phyloP scores from a whole-genome alignment of 2,113 vertebrate species.

The Cephalophus harveyi region DNA sequence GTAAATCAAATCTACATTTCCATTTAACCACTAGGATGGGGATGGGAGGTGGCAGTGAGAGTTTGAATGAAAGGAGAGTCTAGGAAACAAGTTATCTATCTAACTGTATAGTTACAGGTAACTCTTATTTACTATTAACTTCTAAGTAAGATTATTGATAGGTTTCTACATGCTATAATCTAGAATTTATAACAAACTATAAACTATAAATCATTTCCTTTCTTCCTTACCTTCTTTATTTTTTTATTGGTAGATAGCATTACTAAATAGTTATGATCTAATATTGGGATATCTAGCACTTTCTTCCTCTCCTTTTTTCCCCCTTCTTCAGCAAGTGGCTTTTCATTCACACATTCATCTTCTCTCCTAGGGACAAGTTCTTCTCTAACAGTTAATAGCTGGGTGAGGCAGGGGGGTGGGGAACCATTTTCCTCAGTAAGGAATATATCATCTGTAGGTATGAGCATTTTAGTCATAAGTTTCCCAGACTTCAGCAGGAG shows the following conservation, averaged over 20 bases:
- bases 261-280: background rate
- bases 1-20: background rate
- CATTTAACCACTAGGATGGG: background rate
- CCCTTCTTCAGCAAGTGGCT: background rate
- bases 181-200: background rate
- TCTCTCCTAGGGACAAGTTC: background rate
- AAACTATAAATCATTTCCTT: background rate
- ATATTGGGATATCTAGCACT: background rate
- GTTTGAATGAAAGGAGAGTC: background rate
- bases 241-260: background rate
- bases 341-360: background rate
- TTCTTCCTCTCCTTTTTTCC: background rate
- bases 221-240: background rate
- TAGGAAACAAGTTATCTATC: background rate
- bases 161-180: background rate
- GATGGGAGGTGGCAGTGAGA: fast-evolving
- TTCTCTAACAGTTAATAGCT: background rate
- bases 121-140: background rate
- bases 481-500: background rate
- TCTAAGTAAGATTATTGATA: background rate
- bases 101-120: background rate
- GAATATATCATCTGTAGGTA: background rate
- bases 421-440: background rate
- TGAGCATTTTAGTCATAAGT: background rate
- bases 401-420: too few relatives aligned